A percentile compares a stretch with the other conserved stretches of the same genome.
phyloP scores from a whole-genome alignment of 2,888 invertebrate genomes.

The Entomobrya proxima region DNA sequence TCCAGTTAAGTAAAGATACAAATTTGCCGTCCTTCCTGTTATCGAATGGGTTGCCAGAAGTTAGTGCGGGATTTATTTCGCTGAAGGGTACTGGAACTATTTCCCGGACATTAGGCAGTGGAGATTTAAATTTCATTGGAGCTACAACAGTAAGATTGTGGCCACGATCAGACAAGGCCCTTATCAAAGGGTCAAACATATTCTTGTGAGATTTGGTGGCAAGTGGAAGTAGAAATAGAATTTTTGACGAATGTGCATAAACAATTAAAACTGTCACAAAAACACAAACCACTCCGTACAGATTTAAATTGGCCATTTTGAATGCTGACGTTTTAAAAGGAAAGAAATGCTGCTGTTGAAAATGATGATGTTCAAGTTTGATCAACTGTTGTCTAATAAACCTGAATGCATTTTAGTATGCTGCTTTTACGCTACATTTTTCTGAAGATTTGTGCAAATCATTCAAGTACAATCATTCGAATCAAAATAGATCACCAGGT shows the following conservation, averaged over 20 bases:
- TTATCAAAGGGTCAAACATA: constrained; percentile 77
- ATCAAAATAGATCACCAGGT: no score
- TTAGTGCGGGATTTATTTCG: constrained; percentile 5
- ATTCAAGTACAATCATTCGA: no score
- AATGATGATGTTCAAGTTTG: no score
- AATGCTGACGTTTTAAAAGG: no score
- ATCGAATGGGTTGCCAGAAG: constrained; percentile 58
- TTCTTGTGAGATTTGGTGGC: constrained; percentile 77
- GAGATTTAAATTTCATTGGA: constrained; percentile 77
- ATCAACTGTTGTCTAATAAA: no score
- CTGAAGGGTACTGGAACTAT: constrained; percentile 43
- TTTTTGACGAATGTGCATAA: constrained; percentile 51
- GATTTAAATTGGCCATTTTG: no score
- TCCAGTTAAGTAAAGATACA: not conserved
- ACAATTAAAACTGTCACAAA: no score
- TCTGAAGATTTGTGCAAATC: no score
- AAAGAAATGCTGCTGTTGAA: no score
- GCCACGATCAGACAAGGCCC: constrained; percentile 74
- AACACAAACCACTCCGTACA: no score
- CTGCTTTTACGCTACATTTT: no score
- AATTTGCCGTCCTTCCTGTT: constrained; percentile 37
- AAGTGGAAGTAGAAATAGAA: constrained; percentile 70
- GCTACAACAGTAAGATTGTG: constrained; percentile 76
- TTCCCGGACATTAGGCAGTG: constrained; percentile 77
- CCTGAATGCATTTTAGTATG: no score